Evolutionary conservation across 2,113 vertebrate genomes (phyloP), one percentile per base, ranked within the genome.

Genomic region (Pithys albifrons): DNA sequence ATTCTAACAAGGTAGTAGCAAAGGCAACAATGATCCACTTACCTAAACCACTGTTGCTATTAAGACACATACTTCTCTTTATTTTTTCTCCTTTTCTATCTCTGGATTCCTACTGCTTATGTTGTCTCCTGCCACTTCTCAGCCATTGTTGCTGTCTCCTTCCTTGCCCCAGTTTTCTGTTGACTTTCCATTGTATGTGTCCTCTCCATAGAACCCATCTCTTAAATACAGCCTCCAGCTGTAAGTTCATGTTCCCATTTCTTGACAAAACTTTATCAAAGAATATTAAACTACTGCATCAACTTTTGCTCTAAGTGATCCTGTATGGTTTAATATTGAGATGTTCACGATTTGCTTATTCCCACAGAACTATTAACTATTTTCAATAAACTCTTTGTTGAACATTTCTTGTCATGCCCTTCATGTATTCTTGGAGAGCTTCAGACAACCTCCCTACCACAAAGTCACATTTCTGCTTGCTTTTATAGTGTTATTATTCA

Each of bases 1-100:
- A 29, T 37, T 7, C 14, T 80, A 58, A 35, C 14, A 31, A 65
- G 22, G 49, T 16, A 46, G 43, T 12, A 77, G 24, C 14, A 62
- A 88, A 76, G 33, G 6, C 9, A 86, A 51, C 12, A 78, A 58
- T 70, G 5, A 76, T 46, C 7, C 49, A 39, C 2, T 37, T 43
- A 39, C 0, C 0, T 43, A 51, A 76, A 85, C 23, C 18, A 27
- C 8, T 35, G 25, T 9, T 61, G 7, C 23, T 52, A 8, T 11
- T 27, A 64, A 27, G 61, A 64, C 19, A 41, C 33, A 3, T 18
- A 66, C 5, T 62, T 73, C 55, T 49, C 8, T 52, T n/a, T 71
- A 64, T 74, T 46, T 18, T 77, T 88, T 57, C n/a, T 77, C 74
- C 7, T 46, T 67, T 94, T 72, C n/a, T 72, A 9, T 12, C 5